Percentiles rank a stretch among this genome's conserved stretches.
phyloP scores from a whole-genome alignment of 2,888 invertebrate genomes.

The Liodrosophila aerea region DNA sequence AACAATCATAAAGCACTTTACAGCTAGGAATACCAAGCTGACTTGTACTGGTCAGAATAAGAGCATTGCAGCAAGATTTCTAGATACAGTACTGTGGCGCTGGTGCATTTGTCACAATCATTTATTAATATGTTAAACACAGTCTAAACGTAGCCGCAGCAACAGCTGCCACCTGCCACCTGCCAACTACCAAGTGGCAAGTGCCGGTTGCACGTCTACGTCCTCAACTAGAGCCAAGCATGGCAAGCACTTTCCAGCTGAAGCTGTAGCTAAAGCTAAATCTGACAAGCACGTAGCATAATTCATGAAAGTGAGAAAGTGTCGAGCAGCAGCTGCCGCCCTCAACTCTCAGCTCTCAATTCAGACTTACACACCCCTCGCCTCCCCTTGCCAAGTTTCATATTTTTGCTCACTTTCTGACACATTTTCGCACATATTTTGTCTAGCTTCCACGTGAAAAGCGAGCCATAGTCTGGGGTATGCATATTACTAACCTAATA shows the following conservation, averaged over 20 bases:
- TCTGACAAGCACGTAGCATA: slow-evolving; percentile 68
- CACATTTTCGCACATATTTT: slow-evolving; percentile 66
- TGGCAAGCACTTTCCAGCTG: slow-evolving; percentile 24
- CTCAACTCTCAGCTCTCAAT: slow-evolving; percentile 14
- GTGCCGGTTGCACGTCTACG: slow-evolving; percentile 33
- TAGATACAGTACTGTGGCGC: slow-evolving; percentile 33
- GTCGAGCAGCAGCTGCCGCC: slow-evolving; percentile 44
- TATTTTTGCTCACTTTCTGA: slow-evolving; percentile 63
- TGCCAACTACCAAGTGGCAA: slow-evolving; percentile 15
- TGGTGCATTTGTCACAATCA: slow-evolving; percentile 70
- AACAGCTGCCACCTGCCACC: slow-evolving; percentile 37
- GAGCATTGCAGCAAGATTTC: slow-evolving; percentile 34
- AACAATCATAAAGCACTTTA: slow-evolving; percentile 25
- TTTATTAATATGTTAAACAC: slow-evolving; percentile 74
- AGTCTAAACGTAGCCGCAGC: slow-evolving; percentile 60
- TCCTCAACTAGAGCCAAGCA: slow-evolving; percentile 27
- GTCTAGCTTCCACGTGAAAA: slow-evolving; percentile 18
- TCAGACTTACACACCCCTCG: slow-evolving; percentile 1
- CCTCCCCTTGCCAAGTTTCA: slow-evolving; percentile 43
- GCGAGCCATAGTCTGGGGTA: neutral
- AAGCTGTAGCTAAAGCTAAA: slow-evolving; percentile 28
- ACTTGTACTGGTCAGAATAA: slow-evolving; percentile 17
- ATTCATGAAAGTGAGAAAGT: slow-evolving; percentile 64
- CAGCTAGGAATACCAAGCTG: neutral
- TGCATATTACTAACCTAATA: neutral